Conservation (phyloP, 2,797 vertebrate genomes). For the Thaleichthys pacificus region DNA sequence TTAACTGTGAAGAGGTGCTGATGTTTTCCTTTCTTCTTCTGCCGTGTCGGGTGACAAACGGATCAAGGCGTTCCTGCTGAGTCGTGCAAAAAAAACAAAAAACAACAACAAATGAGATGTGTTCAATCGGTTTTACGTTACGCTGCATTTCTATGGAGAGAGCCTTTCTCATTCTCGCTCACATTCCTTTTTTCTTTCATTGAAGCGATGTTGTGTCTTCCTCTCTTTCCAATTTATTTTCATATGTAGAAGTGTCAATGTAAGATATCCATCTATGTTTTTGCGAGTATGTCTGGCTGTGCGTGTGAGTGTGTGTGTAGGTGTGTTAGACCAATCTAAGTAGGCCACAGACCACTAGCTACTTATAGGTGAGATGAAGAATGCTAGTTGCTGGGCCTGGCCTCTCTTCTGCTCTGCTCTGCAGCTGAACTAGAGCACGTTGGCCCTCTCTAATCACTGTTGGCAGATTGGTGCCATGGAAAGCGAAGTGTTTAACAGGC, state of each 20-base stretch:
- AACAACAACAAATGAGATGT: slow-evolving; percentile 57
- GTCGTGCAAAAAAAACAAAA: slow-evolving; percentile 43
- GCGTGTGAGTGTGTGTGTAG: background rate
- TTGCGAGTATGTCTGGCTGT: background rate
- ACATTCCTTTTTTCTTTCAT: slow-evolving; percentile 34
- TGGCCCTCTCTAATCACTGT: slow-evolving; percentile 56
- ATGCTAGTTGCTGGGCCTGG: background rate
- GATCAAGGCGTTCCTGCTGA: slow-evolving; percentile 66
- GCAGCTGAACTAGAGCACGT: slow-evolving; percentile 50
- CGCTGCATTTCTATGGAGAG: slow-evolving; percentile 28
- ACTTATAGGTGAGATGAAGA: background rate
- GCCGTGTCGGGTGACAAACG: slow-evolving; percentile 65
- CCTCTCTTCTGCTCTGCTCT: background rate
- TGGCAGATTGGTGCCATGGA: slow-evolving; percentile 64
- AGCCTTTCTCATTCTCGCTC: background rate
- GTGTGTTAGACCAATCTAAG: background rate
- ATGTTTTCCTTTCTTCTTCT: slow-evolving; percentile 58
- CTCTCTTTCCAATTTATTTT: slow-evolving; percentile 54
- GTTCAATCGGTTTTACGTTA: slow-evolving; percentile 48
- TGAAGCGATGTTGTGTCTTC: slow-evolving; percentile 38
- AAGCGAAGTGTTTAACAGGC: slow-evolving; percentile 62
- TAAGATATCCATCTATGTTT: slow-evolving; percentile 23
- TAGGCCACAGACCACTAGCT: background rate
- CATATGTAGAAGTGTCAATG: slow-evolving; percentile 50
- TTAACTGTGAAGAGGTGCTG: slow-evolving; percentile 79